Evolutionary conservation across 2,113 vertebrate species (phyloP), one percentile per base, ranked within the genome.

Genomic region (Uria aalge): DNA sequence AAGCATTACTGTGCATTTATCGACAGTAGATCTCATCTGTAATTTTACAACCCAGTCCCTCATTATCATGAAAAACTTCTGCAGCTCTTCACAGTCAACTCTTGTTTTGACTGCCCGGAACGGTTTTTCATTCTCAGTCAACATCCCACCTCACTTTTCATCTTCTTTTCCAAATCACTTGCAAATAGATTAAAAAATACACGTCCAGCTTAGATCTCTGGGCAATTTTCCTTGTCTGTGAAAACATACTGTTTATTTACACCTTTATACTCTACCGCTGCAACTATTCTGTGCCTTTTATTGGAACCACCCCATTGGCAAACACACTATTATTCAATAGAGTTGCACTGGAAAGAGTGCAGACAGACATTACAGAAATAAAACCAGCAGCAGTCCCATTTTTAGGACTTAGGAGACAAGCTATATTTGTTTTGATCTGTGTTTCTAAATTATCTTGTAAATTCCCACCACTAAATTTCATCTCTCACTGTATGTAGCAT

Each of bases 1-100:
- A 94, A 96, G 53, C 85, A 83, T 94, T 96, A 95, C 77, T 79
- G 81, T 91, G 93, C 90, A 66, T 96, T 93, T 97, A 95, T 96
- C 2, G 2, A 79, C 90, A 85, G 69, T 76, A 73, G 77, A 85
- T 92, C 94, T 96, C 81, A 83, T 93, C 78, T 93, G 77, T 90
- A 78, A 73, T 85, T 96, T 94, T 79, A 92, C 63, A 90, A 75
- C 30, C 57, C 53, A 62, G 48, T 85, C 88, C n/a, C 66, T 94
- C 74, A 90, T 93, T 94, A 93, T 38, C 66, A 85, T 79, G 53
- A 96, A 94, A 95, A 96, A 96, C 92, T 96, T 96, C 86, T 68
- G 56, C 60, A 94, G 12, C 68, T 87, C 80, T 72, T 95, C 87
- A 73, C 81, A 85, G 63, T 48, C 69, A 45, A 60, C 52, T 82